Base-by-base conservation (phyloP, 1,140 invertebrate species). In the Eriocheir sinensis region DNA sequence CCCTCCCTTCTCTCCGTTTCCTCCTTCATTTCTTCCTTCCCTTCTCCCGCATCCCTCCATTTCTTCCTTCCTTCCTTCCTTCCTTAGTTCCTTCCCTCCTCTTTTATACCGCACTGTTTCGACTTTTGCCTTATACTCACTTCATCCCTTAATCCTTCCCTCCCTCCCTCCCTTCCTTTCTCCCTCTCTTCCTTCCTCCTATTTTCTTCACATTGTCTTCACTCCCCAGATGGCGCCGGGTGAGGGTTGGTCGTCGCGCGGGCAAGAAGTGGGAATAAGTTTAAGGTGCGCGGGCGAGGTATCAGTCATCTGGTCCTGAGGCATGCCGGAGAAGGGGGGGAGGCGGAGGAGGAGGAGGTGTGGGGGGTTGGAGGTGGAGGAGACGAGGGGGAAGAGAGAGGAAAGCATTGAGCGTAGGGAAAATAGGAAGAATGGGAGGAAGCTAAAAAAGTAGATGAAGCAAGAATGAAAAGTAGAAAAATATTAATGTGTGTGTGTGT, bases 121-220 rank as follows among this genome's bases (percentile, higher is more conserved):
- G 32, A 6, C 32, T 88, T 38, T 88, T 4, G 34, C 32, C 40
- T 4, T 88, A 8, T 36, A 3, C 40, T 38, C 40, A 3, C 40
- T 38, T 88, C 32, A 38, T 38, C 40, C 9, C 40, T 38, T 88
- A 8, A 38, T 27, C 8, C 85, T 88, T 6, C 0, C 34, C 41
- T 91, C 89, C 38, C 88, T 89, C 88, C 60, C 48, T 90, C 89
- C 32, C 48, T 90, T 48, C 32, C 89, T 60, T 48, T 60, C 86
- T 89, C 88, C 72, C 89, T 91, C 89, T 91, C 89, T 72, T 21
- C 34, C 4, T 81, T 21, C n/a, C 72, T 83, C 53, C 44, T 0
- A 85, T 89, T 17, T 17, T 6, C 36, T 17, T 6, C 41, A 12
- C 40, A 93, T 32, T 93, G 79, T 36, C 15, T 72, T 41, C 15